Percentiles rank a stretch among this genome's conserved stretches.
phyloP scores from a whole-genome alignment of 1,140 invertebrate genomes.

The Tachypleus tridentatus region DNA sequence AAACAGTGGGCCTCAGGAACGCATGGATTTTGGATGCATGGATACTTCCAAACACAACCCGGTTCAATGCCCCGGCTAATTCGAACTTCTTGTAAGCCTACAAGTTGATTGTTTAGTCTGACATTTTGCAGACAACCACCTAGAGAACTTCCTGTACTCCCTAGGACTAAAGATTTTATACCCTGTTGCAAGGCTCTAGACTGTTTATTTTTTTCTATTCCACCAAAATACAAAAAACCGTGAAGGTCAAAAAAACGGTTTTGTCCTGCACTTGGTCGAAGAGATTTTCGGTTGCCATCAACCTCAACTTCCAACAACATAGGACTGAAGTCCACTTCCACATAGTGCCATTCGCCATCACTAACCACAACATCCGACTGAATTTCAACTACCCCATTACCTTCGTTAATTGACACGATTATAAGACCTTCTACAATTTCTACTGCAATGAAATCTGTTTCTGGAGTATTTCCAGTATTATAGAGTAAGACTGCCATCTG shows the following conservation, averaged over 20 bases:
- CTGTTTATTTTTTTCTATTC: constrained; percentile 63
- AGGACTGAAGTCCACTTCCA: constrained; percentile 50
- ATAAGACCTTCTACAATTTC: constrained; percentile 51
- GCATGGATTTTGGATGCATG: constrained; percentile 60
- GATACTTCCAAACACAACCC: constrained; percentile 73
- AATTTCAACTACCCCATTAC: constrained; percentile 47
- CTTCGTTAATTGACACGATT: constrained; percentile 55
- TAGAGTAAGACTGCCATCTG: constrained; percentile 67
- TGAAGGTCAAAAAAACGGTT: constrained; percentile 64
- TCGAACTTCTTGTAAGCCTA: constrained; percentile 52
- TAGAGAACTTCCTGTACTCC: constrained; percentile 31
- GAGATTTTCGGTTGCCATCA: constrained; percentile 46
- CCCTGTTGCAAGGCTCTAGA: constrained; percentile 57
- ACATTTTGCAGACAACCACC: constrained; percentile 55
- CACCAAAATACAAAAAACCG: constrained; percentile 70
- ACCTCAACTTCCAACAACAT: constrained; percentile 54
- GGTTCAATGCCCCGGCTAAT: constrained; percentile 63
- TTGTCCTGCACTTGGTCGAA: constrained; percentile 50
- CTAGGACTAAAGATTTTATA: constrained; percentile 35
- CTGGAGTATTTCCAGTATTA: constrained; percentile 29
- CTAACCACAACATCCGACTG: constrained; percentile 47
- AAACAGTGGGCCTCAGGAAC: constrained; percentile 54
- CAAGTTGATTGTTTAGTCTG: constrained; percentile 51
- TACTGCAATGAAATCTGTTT: constrained; percentile 66
- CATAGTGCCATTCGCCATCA: constrained; percentile 75